Conservation (phyloP, 1,140 invertebrate genomes). For the Drosophila pseudoobscura region DNA sequence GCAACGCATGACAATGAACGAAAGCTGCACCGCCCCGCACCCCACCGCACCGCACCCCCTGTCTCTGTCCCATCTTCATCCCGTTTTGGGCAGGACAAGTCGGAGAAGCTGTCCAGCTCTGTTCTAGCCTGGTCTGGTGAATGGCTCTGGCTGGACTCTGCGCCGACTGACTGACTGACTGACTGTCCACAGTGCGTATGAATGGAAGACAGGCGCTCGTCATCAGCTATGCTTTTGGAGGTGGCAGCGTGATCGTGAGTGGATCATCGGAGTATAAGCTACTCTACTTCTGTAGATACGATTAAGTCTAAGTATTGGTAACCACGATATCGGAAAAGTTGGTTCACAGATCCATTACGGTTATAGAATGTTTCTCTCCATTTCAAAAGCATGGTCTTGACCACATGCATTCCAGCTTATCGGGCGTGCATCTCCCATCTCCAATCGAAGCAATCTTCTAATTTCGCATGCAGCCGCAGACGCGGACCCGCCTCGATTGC, state of each 20-base stretch:
- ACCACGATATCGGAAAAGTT: no score
- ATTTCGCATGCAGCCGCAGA: slow-evolving; percentile 74
- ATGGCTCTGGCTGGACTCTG: slow-evolving; percentile 44
- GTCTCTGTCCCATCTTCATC: slow-evolving; percentile 10
- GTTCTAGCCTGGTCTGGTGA: slow-evolving; percentile 42
- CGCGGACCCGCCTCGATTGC: slow-evolving; percentile 65
- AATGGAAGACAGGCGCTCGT: slow-evolving; percentile 64
- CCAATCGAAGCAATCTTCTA: slow-evolving; percentile 55
- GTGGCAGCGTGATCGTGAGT: slow-evolving; percentile 32
- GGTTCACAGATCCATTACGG: no score
- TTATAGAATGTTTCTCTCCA: no score
- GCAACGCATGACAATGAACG: slow-evolving; percentile 81
- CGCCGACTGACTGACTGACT: slow-evolving; percentile 6
- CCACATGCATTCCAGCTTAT: background rate
- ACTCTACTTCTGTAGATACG: no score
- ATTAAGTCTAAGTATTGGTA: no score
- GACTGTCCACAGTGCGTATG: slow-evolving; percentile 73
- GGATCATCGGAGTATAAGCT: background rate
- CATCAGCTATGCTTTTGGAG: slow-evolving; percentile 22
- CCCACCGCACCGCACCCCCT: background rate
- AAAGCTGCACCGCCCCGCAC: slow-evolving; percentile 9
- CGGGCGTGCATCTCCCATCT: slow-evolving; percentile 17
- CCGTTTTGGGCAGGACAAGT: slow-evolving; percentile 58
- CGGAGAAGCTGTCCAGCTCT: slow-evolving; percentile 24
- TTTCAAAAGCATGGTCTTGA: no score